A percentile compares a stretch with the other conserved stretches of the same genome.
These are phyloP conservation scores for Priocnemis perturbator DNA, from an alignment of 2,888 invertebrate species.

Conservation along the genomic window DNA sequence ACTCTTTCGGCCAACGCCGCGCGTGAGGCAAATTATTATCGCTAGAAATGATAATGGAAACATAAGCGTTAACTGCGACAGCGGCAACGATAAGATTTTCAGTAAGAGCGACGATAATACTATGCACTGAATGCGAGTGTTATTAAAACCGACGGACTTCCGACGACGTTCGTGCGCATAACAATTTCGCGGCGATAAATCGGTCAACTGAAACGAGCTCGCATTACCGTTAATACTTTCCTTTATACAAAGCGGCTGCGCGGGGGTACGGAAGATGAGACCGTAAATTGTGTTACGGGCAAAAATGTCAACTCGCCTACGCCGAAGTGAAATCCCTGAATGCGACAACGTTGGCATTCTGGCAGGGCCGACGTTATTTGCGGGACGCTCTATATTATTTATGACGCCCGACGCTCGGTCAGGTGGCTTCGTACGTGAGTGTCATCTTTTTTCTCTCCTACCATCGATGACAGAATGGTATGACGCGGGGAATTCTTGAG, in stretches of 20 bases:
- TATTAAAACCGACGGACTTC: too few species aligned
- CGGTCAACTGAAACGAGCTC: constrained; percentile 23
- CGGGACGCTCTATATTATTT: constrained; percentile 32
- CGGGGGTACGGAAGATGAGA: not conserved
- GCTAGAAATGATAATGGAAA: too few species aligned
- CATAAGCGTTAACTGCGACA: too few species aligned
- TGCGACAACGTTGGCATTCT: not conserved
- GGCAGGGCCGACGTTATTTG: constrained; percentile 17
- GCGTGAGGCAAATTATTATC: too few species aligned
- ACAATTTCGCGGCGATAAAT: constrained; percentile 20
- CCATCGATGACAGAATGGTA: too few species aligned
- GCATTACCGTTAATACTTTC: constrained; percentile 28
- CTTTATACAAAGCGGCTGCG: constrained; percentile 17
- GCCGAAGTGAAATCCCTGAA: constrained; percentile 4
- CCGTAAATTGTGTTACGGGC: too few species aligned
- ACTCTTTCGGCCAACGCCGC: not conserved
- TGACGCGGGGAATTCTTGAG: not conserved
- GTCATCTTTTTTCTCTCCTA: constrained; percentile 17
- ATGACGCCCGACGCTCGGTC: constrained; percentile 31
- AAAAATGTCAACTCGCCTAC: constrained; percentile 6
- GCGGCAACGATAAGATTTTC: too few species aligned
- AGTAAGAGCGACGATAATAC: too few species aligned
- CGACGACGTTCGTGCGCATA: constrained; percentile 14
- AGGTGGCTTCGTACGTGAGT: constrained; percentile 11
- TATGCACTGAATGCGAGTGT: too few species aligned